phyloP scores from a whole-genome alignment of 2,888 invertebrate genomes.

The Parnassius orleans region DNA sequence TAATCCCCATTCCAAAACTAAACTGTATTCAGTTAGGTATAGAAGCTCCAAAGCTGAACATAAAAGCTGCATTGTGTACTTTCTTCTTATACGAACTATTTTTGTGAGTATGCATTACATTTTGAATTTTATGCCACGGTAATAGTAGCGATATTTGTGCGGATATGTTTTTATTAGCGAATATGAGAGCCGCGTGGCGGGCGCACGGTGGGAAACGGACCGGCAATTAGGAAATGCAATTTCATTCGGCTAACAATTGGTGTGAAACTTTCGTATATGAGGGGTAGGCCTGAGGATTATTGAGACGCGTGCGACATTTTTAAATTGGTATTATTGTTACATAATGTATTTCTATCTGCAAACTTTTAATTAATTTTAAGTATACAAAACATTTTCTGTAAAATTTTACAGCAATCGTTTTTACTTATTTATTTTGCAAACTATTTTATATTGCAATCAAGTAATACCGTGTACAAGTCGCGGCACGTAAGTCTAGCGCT shows the following conservation, averaged over 20 bases:
- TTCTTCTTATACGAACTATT: conserved; percentile 29
- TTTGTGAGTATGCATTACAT: background rate
- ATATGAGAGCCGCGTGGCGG: conserved; percentile 66
- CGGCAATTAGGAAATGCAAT: conserved; percentile 75
- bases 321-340: conserved; percentile 20
- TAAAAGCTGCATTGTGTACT: conserved; percentile 6
- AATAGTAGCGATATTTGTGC: conserved; percentile 35
- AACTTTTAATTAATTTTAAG: too few relatives aligned
- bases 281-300: conserved; percentile 41
- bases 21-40: conserved; percentile 21
- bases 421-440: too few relatives aligned
- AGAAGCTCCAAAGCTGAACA: conserved; percentile 24
- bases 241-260: conserved; percentile 57
- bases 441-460: too few relatives aligned
- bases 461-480: too few relatives aligned
- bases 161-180: conserved; percentile 39
- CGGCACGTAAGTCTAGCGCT: too few relatives aligned
- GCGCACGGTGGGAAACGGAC: conserved; percentile 65
- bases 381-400: too few relatives aligned
- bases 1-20: conserved; percentile 22
- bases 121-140: conserved; percentile 2
- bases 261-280: conserved; percentile 46
- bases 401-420: too few relatives aligned
- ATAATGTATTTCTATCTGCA: background rate
- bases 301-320: conserved; percentile 47